Evolutionary conservation across 2,113 vertebrate species (phyloP).

Genomic region (Bucco capensis): DNA sequence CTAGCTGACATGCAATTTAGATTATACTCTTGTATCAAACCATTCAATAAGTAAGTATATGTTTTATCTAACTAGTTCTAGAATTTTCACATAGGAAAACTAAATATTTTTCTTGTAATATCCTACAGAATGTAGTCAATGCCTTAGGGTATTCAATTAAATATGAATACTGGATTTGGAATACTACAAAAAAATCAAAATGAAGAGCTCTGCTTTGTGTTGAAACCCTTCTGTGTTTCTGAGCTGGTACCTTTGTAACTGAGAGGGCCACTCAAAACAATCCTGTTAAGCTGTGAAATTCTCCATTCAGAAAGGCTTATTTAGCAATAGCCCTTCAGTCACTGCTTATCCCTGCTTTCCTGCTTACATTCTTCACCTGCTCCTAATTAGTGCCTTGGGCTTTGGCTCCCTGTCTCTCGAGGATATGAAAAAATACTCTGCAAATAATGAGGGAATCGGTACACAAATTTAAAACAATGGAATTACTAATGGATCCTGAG

Average conservation of each 20-base stretch:
- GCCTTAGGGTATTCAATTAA: neutral
- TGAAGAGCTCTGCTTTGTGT: neutral
- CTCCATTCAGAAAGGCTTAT: neutral
- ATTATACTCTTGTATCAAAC: neutral
- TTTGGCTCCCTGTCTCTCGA: neutral
- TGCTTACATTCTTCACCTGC: slow-evolving; percentile 28
- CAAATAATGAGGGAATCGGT: slow-evolving; percentile 21
- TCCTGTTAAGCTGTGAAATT: slow-evolving; percentile 26
- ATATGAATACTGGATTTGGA: neutral
- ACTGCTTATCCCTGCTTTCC: slow-evolving; percentile 18
- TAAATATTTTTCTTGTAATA: neutral
- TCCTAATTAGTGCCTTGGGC: neutral
- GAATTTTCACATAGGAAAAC: neutral
- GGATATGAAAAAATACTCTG: neutral
- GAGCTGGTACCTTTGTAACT: neutral
- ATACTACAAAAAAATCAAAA: neutral
- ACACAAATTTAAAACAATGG: neutral
- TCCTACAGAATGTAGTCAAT: neutral
- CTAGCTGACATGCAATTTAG: neutral
- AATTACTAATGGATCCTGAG: slow-evolving; percentile 9
- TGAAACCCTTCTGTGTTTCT: neutral
- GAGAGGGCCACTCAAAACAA: neutral
- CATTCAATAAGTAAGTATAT: neutral
- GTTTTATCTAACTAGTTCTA: neutral
- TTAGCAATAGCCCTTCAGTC: neutral